Conservation (phyloP, 2,888 invertebrate species). For the Hyalella azteca region DNA sequence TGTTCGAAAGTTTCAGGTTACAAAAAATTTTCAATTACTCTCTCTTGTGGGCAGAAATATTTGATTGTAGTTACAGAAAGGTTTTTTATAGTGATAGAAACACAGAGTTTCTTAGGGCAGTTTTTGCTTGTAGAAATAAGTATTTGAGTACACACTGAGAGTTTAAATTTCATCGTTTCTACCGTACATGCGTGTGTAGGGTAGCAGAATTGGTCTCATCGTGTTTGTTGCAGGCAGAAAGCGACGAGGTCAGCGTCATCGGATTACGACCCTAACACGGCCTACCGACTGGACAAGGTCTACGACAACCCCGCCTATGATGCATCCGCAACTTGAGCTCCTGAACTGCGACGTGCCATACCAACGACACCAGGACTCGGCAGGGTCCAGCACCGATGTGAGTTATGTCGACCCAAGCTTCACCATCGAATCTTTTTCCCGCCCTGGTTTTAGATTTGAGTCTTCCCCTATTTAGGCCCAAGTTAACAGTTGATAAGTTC, state of each 20-base stretch:
- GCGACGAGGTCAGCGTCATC: constrained; percentile 15
- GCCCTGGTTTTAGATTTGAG: neutral
- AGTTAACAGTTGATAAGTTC: too few relatives aligned
- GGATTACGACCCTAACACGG: constrained; percentile 48
- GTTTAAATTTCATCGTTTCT: too few relatives aligned
- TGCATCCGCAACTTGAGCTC: constrained; percentile 25
- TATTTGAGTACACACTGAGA: too few relatives aligned
- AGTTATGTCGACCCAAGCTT: neutral
- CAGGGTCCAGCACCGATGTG: neutral
- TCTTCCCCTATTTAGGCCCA: neutral
- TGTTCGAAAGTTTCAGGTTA: too few relatives aligned
- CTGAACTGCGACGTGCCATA: neutral
- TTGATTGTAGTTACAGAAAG: too few relatives aligned
- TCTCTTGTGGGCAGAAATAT: too few relatives aligned
- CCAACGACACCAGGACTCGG: neutral
- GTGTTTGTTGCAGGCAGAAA: constrained; percentile 27
- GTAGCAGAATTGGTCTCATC: too few relatives aligned
- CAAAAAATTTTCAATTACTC: too few relatives aligned
- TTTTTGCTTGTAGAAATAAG: too few relatives aligned
- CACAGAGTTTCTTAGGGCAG: too few relatives aligned
- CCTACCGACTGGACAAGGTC: constrained; percentile 52
- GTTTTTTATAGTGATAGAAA: too few relatives aligned
- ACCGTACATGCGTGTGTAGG: too few relatives aligned
- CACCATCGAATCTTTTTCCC: neutral
- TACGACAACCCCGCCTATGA: constrained; percentile 52